These are phyloP conservation scores for Aplodontia rufa DNA, from an alignment of 2,113 vertebrate genomes.

Conservation along the genomic window DNA sequence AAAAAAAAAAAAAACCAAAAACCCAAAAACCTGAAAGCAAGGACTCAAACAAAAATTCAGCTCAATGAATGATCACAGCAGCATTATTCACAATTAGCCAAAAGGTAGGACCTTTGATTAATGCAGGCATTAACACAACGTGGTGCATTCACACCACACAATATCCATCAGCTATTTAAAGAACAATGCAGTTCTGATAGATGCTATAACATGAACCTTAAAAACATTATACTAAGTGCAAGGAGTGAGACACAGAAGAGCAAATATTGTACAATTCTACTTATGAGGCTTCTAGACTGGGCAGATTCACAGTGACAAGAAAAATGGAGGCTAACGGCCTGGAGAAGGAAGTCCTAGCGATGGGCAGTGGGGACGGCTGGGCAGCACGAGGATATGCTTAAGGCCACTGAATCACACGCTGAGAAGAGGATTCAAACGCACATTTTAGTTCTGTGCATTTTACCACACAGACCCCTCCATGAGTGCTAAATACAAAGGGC, in stretches of 20 bases:
- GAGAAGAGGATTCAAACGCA: not conserved
- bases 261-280: accelerated
- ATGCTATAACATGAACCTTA: not conserved
- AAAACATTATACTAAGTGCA: not conserved
- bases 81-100: not conserved
- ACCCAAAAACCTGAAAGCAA: not conserved
- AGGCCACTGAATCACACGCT: not conserved
- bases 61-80: too few species aligned
- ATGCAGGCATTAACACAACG: not conserved
- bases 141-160: accelerated
- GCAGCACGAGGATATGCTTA: not conserved
- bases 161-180: not conserved
- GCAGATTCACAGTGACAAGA: not conserved
- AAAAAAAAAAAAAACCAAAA: too few species aligned
- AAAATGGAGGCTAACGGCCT: not conserved
- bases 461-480: not conserved
- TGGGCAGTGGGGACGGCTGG: not conserved
- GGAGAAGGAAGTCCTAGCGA: not conserved
- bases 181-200: not conserved
- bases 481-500: not conserved
- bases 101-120: too few species aligned
- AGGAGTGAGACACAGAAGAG: not conserved
- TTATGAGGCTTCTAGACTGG: not conserved
- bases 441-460: not conserved
- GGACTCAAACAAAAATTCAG: not conserved